Percentiles rank a stretch among this genome's conserved stretches.
phyloP scores from a whole-genome alignment of 2,113 vertebrate genomes.

The Triplophysa rosa region DNA sequence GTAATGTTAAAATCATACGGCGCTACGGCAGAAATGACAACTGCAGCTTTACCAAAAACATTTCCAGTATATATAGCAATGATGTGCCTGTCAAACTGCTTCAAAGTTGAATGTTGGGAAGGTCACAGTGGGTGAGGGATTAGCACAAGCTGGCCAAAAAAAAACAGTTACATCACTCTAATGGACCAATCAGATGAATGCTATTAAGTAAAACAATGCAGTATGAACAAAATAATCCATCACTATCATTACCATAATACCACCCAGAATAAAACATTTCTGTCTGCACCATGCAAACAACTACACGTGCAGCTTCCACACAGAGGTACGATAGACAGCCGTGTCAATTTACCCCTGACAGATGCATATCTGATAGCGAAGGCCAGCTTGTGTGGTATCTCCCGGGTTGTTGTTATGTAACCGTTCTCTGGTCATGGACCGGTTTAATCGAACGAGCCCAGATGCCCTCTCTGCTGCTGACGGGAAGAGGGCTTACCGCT shows the following conservation, averaged over 20 bases:
- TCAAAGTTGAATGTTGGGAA: not conserved
- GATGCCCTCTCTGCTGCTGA: constrained; percentile 27
- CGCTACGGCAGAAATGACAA: too few species aligned
- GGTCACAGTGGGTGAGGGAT: constrained; percentile 17
- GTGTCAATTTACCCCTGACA: not conserved
- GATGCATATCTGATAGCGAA: not conserved
- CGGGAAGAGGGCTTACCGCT: constrained; percentile 37
- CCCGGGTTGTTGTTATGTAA: constrained; percentile 42
- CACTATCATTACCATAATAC: too few species aligned
- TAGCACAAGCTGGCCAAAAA: not conserved
- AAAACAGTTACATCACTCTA: not conserved
- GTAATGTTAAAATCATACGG: too few species aligned
- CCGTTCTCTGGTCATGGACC: constrained; percentile 25
- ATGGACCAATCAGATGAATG: not conserved
- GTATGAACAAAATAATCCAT: too few species aligned
- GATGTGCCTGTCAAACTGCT: not conserved
- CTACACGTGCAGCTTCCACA: not conserved
- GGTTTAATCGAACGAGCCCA: constrained; percentile 41
- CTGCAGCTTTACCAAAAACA: too few species aligned
- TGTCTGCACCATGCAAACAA: not conserved
- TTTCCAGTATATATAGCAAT: too few species aligned
- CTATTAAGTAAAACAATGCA: too few species aligned
- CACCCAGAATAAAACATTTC: too few species aligned
- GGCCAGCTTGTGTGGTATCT: not conserved
- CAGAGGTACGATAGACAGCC: not conserved